These are phyloP conservation scores for Lagopus muta DNA, from an alignment of 2,113 vertebrate genomes.

Conservation along the genomic window DNA sequence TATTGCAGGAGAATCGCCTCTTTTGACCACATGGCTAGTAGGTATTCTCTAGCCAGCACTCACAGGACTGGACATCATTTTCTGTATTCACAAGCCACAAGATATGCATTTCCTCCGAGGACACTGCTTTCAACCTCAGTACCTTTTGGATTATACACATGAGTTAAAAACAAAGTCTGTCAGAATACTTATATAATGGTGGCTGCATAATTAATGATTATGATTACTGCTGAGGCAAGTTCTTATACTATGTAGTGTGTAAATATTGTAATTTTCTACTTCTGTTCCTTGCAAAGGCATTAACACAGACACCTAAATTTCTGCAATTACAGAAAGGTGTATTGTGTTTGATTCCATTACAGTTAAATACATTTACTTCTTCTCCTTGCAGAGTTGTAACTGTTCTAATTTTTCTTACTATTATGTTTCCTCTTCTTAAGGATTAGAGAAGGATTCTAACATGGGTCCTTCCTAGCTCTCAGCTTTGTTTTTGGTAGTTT, in stretches of 20 bases:
- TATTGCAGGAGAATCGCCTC: neutral
- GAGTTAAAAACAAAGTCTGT: neutral
- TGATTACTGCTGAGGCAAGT: neutral
- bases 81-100: neutral
- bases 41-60: neutral
- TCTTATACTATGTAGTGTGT: neutral
- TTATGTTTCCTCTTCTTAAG: neutral
- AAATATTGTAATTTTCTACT: neutral
- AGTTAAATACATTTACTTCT: neutral
- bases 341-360: neutral
- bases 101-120: neutral
- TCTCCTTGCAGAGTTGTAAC: neutral
- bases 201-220: neutral
- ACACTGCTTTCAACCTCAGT: neutral
- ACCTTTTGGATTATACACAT: neutral
- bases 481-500: conserved; percentile 9
- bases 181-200: neutral
- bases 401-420: neutral
- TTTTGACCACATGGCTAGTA: neutral
- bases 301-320: neutral
- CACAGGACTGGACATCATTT: neutral
- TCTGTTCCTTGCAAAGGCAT: neutral
- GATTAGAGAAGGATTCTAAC: neutral
- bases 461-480: neutral
- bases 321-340: neutral